A percentile compares a stretch with the other conserved stretches of the same genome.
These are phyloP conservation scores for Rattus rattus DNA, from an alignment of 2,113 vertebrate species.

Conservation along the genomic window DNA sequence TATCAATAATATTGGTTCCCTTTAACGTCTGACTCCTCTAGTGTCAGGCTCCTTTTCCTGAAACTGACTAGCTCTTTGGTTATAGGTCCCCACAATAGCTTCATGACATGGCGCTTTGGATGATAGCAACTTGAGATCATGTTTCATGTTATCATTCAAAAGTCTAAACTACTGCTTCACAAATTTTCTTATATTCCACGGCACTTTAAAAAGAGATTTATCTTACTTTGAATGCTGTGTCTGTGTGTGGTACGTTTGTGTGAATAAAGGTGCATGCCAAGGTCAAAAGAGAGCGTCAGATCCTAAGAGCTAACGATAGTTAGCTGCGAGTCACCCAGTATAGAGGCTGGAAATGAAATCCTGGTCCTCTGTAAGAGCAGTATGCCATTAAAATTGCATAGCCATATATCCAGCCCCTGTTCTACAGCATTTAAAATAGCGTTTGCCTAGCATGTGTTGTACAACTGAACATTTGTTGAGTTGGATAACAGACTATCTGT, in stretches of 20 bases:
- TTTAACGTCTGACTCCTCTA: background rate
- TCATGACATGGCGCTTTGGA: background rate
- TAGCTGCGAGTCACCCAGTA: background rate
- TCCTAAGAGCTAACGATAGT: background rate
- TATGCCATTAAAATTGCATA: background rate
- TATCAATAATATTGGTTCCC: background rate
- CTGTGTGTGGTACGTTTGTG: background rate
- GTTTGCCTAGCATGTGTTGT: background rate
- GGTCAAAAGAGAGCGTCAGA: background rate
- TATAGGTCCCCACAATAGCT: background rate
- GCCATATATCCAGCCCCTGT: background rate
- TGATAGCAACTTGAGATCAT: background rate
- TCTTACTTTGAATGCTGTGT: background rate
- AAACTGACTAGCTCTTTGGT: background rate
- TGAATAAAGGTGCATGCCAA: background rate
- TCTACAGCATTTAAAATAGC: background rate
- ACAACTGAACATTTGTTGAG: constrained; percentile 7
- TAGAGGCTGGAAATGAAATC: background rate
- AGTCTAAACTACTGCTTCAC: background rate
- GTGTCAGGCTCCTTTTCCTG: background rate
- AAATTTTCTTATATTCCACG: background rate
- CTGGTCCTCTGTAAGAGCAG: background rate
- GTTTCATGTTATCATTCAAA: constrained; percentile 35
- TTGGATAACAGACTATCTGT: background rate
- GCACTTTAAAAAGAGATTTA: background rate